Base-by-base conservation (phyloP, 2,113 vertebrate genomes). In the Sturnus vulgaris region DNA sequence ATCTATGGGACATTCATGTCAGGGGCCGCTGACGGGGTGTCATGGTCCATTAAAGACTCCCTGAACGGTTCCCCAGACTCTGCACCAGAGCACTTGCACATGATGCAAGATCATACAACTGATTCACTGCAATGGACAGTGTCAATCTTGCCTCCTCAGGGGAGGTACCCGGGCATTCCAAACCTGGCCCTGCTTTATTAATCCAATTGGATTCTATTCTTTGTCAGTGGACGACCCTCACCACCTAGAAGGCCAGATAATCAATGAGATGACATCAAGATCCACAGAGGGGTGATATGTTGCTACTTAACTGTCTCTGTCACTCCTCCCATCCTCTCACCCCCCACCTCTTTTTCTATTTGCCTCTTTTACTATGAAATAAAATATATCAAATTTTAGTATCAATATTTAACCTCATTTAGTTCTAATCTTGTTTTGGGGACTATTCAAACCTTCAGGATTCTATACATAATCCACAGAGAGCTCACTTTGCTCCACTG, bases 211-310 rank as follows among this genome's bases (percentile, higher is more conserved):
- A 56, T n/a, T n/a, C 23, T 65, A 3, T 30, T 33, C 12, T 65
- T 56, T 40, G 9, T 49, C 0, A 0, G n/a, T 19, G 16, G 19
- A 13, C 15, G 19, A 56, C 11, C 15, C 60, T 49, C 42, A 40
- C 24, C 13, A 65, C 12, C 30, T 24, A n/a, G 30, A 56, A 56
- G 12, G 49, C 19, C 19, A 28, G 30, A 65, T 8, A 24, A 56
- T 65, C 7, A 73, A 47, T 27, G 25, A 49, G 19, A n/a, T 2
- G 20, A n/a, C 6, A 11, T 42, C 16, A 40, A 49, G 70, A 65
- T 19, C 18, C 42, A 65, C 12, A 13, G 12, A 56, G 6, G 24
- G 24, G 8, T n/a, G 30, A 20, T 56, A 55, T 5, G 15, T 33
- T 49, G n/a, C 28, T n/a, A 49, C 4, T 11, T 56, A n/a, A 56